Base-by-base conservation (phyloP, 2,888 invertebrate genomes). In the Drosophila macrothrix region DNA sequence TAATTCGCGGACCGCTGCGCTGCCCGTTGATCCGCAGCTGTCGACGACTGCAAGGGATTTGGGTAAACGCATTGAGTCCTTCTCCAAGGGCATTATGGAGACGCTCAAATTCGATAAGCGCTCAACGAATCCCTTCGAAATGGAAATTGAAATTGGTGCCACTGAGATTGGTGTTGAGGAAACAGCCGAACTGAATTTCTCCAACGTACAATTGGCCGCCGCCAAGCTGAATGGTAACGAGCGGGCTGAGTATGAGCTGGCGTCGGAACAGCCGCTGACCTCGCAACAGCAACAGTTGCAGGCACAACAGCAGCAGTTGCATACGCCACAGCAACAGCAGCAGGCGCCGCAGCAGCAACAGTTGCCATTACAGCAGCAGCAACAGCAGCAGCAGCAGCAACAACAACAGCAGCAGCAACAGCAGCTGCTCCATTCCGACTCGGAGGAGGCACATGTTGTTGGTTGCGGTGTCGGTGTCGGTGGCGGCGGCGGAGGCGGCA, bases 51-150 rank as follows among this genome's bases (percentile, higher is more conserved):
- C 93, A 1, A 82, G 93, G 16, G 93, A 93, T 70, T 82, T 93
- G 49, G 93, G 93, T n/a, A 93, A 93, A 52, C 90, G 93, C 25
- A 93, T 93, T 43, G 93, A 93, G 73, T 92, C 93, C 9, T 93
- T 93, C 67, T 93, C 93, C 0, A 93, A 93, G 67, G 93, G 93
- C n/a, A 91, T 93, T 19, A 93, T 93, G 74, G 93, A 93, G 67
- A 93, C 93, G 0, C 79, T 93, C 0, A 93, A 93, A 62, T 93
- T 93, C 22, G 93, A 93, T 55, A 93, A 93, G 64, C 91, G 93
- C 22, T 92, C 93, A 0, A 93, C 93, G 9, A 93, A 93, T 90
- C 93, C 93, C 0, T 93, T 93, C 41, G 93, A 93, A 74, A 93
- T 93, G 90, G 93, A 93, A 80, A 93, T 93, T 39, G 93, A 93